phyloP scores from a whole-genome alignment of 1,140 invertebrate species.

The Ectropis grisescens region DNA sequence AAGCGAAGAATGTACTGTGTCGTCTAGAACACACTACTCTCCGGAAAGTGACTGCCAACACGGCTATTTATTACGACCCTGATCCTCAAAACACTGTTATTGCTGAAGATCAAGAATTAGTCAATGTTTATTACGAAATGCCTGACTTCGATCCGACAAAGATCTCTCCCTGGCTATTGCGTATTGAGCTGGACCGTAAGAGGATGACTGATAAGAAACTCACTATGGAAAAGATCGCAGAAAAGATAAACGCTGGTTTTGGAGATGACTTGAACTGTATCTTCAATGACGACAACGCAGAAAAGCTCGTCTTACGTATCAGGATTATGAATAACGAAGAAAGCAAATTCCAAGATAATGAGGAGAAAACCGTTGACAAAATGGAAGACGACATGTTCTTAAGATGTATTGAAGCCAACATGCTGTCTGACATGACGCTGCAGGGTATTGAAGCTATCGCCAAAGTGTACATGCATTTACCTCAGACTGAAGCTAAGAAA shows the following conservation, averaged over 20 bases:
- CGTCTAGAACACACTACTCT: constrained; percentile 97
- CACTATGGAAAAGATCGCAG: constrained; percentile 99
- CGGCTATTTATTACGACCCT: constrained; percentile 99
- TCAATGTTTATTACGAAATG: constrained; percentile 99
- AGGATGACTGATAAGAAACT: constrained; percentile 99
- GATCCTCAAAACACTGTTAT: constrained; percentile 99
- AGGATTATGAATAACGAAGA: constrained; percentile 98
- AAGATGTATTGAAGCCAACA: constrained; percentile 98
- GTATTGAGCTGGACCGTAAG: constrained; percentile 98
- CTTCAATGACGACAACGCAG: constrained; percentile 99
- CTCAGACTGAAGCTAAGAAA: constrained; percentile 98
- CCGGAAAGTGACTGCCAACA: constrained; percentile 97
- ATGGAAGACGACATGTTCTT: constrained; percentile 99
- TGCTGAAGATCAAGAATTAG: constrained; percentile 98
- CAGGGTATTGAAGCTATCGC: constrained; percentile 94
- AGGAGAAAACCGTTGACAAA: constrained; percentile 96
- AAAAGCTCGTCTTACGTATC: constrained; percentile 97
- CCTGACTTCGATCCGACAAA: constrained; percentile 98
- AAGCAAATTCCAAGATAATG: constrained; percentile 87
- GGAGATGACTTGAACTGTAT: constrained; percentile 99
- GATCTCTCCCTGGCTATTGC: constrained; percentile 97
- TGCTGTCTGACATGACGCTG: constrained; percentile 98
- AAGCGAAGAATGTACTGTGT: constrained; percentile 98
- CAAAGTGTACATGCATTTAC: constrained; percentile 99
- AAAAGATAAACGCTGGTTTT: constrained; percentile 99